phyloP scores from a whole-genome alignment of 2,797 vertebrate species.

The Sciurus vulgaris region DNA sequence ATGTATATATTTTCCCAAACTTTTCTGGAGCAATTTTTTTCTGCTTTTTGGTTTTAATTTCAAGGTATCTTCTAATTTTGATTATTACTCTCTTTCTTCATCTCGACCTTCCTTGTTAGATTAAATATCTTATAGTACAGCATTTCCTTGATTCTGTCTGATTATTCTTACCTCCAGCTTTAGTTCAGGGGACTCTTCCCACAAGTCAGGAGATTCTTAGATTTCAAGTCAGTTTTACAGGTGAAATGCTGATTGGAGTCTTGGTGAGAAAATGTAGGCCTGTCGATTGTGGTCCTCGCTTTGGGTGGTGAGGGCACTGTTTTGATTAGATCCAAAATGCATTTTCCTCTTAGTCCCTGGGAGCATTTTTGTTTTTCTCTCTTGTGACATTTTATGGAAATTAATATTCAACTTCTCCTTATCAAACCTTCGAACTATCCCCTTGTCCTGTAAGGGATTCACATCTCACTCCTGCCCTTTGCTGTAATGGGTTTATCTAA shows the following conservation, averaged over 20 bases:
- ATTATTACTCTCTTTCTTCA: neutral
- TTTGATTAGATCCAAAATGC: neutral
- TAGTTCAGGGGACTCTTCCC: neutral
- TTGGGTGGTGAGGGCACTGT: neutral
- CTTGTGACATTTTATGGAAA: neutral
- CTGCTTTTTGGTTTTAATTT: slow-evolving; percentile 15
- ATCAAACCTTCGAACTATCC: neutral
- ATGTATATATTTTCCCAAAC: neutral
- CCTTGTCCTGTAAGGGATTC: neutral
- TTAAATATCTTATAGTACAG: neutral
- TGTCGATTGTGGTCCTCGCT: neutral
- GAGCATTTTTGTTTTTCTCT: neutral
- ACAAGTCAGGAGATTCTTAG: neutral
- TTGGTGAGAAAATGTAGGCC: neutral
- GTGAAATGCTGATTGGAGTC: neutral
- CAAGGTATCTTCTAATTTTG: neutral
- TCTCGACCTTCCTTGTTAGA: neutral
- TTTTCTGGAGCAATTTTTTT: neutral
- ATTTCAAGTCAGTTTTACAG: neutral
- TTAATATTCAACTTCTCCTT: neutral
- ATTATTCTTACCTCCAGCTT: neutral
- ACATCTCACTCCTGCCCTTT: neutral
- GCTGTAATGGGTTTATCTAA: neutral
- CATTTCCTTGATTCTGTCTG: neutral
- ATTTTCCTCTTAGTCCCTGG: neutral